Percentiles rank a stretch among this genome's conserved stretches.
Conservation (phyloP, 1,140 invertebrate genomes). For the Pseudomyrmex sp. region DNA sequence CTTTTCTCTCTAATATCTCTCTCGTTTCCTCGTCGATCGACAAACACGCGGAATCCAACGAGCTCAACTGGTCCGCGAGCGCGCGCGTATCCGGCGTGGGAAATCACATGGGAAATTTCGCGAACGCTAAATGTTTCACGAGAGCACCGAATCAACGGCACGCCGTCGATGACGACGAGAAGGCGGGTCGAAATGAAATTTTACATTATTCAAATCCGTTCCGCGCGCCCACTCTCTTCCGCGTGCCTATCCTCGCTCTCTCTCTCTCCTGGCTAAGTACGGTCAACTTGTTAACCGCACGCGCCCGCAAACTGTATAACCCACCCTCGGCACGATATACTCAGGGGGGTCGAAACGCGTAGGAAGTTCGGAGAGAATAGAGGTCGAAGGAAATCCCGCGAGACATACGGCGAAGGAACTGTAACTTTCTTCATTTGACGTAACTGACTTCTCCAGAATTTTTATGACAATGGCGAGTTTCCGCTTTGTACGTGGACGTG, state of each 20-base stretch:
- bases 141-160: slow-evolving; percentile 67
- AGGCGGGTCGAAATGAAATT: slow-evolving; percentile 74
- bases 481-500: neutral
- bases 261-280: slow-evolving; percentile 8
- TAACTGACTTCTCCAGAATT: neutral
- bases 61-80: neutral
- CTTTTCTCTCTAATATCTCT: neutral
- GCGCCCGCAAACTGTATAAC: neutral
- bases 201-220: slow-evolving; percentile 75
- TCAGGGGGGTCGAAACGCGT: neutral
- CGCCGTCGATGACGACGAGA: slow-evolving; percentile 65
- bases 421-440: slow-evolving; percentile 20
- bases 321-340: neutral
- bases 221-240: neutral
- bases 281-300: slow-evolving; percentile 68
- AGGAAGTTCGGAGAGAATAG: neutral
- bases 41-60: slow-evolving; percentile 10
- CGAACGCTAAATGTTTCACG: slow-evolving; percentile 77
- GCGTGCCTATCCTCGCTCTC: neutral
- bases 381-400: neutral
- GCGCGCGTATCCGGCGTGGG: slow-evolving; percentile 33
- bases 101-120: slow-evolving; percentile 78
- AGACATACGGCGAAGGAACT: neutral
- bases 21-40: slow-evolving; percentile 44
- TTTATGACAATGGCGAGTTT: slow-evolving; percentile 6